These are phyloP conservation scores for Idris sp. DNA, from an alignment of 1,140 invertebrate species.

Conservation along the genomic window DNA sequence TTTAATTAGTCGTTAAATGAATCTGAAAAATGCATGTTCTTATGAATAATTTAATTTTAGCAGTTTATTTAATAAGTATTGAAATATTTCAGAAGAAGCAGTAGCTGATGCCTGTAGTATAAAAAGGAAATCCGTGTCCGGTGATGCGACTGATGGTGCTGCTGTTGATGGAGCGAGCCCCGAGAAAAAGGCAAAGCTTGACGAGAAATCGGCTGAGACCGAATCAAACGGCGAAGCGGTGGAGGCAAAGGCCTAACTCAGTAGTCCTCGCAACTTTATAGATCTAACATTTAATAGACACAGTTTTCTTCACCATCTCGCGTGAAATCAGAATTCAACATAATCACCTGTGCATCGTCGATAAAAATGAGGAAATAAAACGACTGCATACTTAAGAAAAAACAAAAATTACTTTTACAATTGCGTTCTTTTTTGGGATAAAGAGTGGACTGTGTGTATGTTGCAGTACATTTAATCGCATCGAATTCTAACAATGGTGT, in stretches of 20 bases:
- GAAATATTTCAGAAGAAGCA: slow-evolving; percentile 70
- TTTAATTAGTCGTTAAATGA: too few species aligned
- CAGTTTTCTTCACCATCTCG: slow-evolving; percentile 69
- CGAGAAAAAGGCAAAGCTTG: slow-evolving; percentile 86
- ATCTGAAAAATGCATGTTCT: too few species aligned
- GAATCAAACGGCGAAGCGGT: slow-evolving; percentile 80
- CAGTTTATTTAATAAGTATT: too few species aligned
- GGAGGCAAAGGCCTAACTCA: slow-evolving; percentile 82
- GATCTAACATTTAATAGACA: slow-evolving; percentile 71
- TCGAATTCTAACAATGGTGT: slow-evolving; percentile 45
- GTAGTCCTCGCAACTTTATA: slow-evolving; percentile 66
- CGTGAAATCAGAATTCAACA: slow-evolving; percentile 70
- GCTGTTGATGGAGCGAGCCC: slow-evolving; percentile 81
- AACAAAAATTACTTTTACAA: slow-evolving; percentile 46
- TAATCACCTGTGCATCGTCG: slow-evolving; percentile 68
- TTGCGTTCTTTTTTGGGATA: slow-evolving; percentile 64
- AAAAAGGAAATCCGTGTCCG: slow-evolving; percentile 84
- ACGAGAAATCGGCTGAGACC: slow-evolving; percentile 80
- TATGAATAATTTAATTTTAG: too few species aligned
- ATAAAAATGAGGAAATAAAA: slow-evolving; percentile 49
- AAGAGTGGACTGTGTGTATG: slow-evolving; percentile 64
- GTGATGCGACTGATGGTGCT: slow-evolving; percentile 78
- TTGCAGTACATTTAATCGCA: slow-evolving; percentile 49
- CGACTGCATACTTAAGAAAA: slow-evolving; percentile 60
- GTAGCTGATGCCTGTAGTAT: slow-evolving; percentile 77